These are phyloP conservation scores for Clunio marinus DNA, from an alignment of 2,888 invertebrate species.

Conservation along the genomic window DNA sequence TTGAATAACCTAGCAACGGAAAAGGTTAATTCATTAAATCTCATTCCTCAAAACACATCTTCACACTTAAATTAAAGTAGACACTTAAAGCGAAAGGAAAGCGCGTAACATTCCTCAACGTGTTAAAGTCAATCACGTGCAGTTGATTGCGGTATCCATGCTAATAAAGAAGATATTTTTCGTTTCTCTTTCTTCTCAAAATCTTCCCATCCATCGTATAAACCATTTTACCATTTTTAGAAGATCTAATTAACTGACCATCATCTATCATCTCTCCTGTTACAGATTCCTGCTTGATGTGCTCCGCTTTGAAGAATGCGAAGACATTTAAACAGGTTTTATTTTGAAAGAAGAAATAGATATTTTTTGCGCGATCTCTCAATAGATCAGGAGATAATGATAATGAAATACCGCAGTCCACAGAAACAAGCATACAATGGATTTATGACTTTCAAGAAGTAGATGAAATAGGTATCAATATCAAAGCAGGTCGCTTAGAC, in stretches of 20 bases:
- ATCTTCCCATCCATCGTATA: neutral
- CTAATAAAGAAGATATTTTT: neutral
- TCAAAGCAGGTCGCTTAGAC: neutral
- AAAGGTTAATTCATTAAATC: too few relatives aligned
- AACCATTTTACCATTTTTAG: neutral
- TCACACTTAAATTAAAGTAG: too few relatives aligned
- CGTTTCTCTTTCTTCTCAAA: neutral
- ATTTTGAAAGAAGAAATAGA: neutral
- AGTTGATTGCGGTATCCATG: neutral
- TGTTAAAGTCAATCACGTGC: neutral
- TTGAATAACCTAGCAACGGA: too few relatives aligned
- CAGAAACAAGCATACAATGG: conserved; percentile 13
- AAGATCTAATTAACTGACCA: conserved; percentile 20
- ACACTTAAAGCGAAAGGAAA: too few relatives aligned
- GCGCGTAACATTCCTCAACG: too few relatives aligned
- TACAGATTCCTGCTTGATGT: neutral
- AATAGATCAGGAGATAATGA: conserved; percentile 18
- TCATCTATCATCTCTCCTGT: conserved; percentile 17
- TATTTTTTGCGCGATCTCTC: neutral
- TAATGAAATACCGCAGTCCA: neutral
- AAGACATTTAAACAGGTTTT: neutral
- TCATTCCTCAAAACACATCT: too few relatives aligned
- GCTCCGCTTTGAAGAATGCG: neutral
- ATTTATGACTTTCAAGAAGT: neutral
- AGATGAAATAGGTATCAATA: neutral